These are phyloP conservation scores for Oostethus manadensis DNA, from an alignment of 2,113 vertebrate genomes.

Conservation along the genomic window DNA sequence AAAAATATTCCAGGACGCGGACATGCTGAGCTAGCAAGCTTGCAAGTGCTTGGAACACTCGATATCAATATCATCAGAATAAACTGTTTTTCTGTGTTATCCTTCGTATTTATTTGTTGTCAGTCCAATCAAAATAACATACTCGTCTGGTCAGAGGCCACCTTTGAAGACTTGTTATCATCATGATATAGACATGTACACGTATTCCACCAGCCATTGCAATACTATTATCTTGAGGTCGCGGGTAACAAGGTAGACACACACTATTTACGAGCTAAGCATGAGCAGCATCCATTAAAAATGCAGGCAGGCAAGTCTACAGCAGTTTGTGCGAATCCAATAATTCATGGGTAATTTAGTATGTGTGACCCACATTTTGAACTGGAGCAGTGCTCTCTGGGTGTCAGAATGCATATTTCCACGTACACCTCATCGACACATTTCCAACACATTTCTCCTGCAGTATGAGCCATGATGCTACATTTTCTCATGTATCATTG, in stretches of 20 bases:
- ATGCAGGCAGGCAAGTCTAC: constrained; percentile 3
- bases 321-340: constrained; percentile 14
- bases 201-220: too few relatives aligned
- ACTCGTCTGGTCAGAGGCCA: too few relatives aligned
- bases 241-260: not conserved
- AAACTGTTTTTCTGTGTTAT: too few relatives aligned
- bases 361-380: constrained; percentile 58
- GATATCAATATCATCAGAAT: too few relatives aligned
- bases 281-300: not conserved
- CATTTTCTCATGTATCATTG: constrained; percentile 25
- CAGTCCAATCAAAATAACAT: too few relatives aligned
- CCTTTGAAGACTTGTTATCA: too few relatives aligned
- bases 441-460: constrained; percentile 15
- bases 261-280: not conserved
- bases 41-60: too few relatives aligned
- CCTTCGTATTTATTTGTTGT: too few relatives aligned
- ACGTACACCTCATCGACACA: constrained; percentile 26
- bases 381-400: constrained; percentile 22
- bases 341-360: constrained; percentile 45
- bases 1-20: too few relatives aligned
- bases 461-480: constrained; percentile 6
- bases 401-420: constrained; percentile 16
- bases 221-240: not conserved
- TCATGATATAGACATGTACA: too few relatives aligned
- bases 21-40: too few relatives aligned